Percentiles rank a stretch among this genome's conserved stretches.
Conservation (phyloP, 2,113 vertebrate species). For the Psittacula cyanocephala region DNA sequence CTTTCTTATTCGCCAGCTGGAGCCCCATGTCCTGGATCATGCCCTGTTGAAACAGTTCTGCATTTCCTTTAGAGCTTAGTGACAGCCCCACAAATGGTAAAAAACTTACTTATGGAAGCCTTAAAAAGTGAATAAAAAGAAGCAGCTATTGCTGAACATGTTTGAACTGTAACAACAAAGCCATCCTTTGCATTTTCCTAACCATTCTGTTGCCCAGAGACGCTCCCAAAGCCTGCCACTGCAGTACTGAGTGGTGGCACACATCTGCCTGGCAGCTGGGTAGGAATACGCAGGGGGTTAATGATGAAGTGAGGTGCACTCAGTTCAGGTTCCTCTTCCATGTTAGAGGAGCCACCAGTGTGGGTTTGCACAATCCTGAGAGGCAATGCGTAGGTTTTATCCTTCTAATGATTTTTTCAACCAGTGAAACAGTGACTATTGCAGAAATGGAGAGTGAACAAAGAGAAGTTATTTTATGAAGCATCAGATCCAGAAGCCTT, state of each 20-base stretch:
- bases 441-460: not conserved
- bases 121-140: not conserved
- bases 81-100: not conserved
- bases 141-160: not conserved
- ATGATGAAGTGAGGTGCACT: not conserved
- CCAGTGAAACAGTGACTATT: not conserved
- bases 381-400: not conserved
- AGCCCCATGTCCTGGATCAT: not conserved
- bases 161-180: not conserved
- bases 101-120: not conserved
- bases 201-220: not conserved
- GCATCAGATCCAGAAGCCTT: not conserved
- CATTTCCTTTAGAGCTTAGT: not conserved
- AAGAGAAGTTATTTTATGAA: not conserved
- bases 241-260: not conserved
- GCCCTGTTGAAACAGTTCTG: not conserved
- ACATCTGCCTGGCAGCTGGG: not conserved
- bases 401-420: not conserved
- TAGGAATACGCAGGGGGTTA: not conserved
- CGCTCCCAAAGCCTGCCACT: not conserved
- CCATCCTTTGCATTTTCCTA: not conserved
- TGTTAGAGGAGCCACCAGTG: not conserved
- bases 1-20: too few species aligned
- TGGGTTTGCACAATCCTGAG: not conserved
- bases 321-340: not conserved